phyloP scores from a whole-genome alignment of 2,113 vertebrate species.

The Nycticryphes semicollaris region DNA sequence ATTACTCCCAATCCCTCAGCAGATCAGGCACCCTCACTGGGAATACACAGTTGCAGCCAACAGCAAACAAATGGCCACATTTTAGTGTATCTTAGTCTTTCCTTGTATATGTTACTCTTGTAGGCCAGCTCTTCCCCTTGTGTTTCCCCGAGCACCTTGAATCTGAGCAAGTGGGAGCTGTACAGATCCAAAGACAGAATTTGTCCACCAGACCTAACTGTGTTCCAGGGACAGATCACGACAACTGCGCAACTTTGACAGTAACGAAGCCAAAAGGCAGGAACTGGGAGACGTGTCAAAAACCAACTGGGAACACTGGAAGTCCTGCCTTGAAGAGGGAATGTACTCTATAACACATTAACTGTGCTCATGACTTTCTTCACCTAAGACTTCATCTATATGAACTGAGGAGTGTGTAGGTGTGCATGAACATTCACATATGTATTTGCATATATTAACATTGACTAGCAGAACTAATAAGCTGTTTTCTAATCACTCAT shows the following conservation, averaged over 20 bases:
- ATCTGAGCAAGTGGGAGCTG: neutral
- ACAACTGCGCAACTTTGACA: rapidly evolving
- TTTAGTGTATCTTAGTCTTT: neutral
- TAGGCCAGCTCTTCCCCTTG: neutral
- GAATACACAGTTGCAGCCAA: neutral
- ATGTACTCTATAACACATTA: neutral
- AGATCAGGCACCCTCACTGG: neutral
- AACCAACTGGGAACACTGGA: neutral
- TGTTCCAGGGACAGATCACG: neutral
- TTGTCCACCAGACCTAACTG: neutral
- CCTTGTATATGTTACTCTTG: neutral
- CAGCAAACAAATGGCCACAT: neutral
- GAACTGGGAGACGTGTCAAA: neutral
- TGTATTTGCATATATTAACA: neutral
- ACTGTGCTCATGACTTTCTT: neutral
- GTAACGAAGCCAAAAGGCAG: neutral
- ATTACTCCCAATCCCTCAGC: neutral
- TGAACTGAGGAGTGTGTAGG: neutral
- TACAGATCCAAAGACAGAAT: neutral
- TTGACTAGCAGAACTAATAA: neutral
- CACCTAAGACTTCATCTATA: neutral
- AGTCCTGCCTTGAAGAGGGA: neutral
- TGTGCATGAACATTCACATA: neutral
- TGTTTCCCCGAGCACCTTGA: neutral
- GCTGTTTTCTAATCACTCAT: neutral